A percentile compares a stretch with the other conserved stretches of the same genome.
Conservation (phyloP, 2,888 invertebrate species). For the Parnassius glacialis region DNA sequence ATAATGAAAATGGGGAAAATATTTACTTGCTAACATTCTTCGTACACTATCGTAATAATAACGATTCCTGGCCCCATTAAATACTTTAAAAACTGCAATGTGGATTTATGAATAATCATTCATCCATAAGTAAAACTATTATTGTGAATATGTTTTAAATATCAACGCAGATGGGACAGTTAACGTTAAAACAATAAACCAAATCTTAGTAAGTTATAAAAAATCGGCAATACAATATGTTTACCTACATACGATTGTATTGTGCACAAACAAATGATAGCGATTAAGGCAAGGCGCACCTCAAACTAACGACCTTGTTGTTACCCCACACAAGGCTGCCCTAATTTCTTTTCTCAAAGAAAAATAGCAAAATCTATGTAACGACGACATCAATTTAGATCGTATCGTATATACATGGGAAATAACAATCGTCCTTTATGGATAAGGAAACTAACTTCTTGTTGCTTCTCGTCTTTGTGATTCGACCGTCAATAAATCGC, state of each 20-base stretch:
- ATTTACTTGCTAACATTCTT: too few relatives aligned
- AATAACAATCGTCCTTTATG: slow-evolving; percentile 6
- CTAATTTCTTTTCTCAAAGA: slow-evolving; percentile 12
- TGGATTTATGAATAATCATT: too few relatives aligned
- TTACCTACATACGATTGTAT: not conserved
- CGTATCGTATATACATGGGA: slow-evolving; percentile 11
- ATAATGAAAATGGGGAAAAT: too few relatives aligned
- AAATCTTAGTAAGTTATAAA: too few relatives aligned
- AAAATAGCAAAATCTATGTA: slow-evolving; percentile 23
- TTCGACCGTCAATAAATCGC: not conserved
- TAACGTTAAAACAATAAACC: too few relatives aligned
- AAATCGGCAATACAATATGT: too few relatives aligned
- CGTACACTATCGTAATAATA: too few relatives aligned
- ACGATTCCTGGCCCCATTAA: too few relatives aligned
- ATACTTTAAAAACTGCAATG: too few relatives aligned
- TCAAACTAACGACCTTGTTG: slow-evolving; percentile 8
- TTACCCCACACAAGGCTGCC: slow-evolving; percentile 5
- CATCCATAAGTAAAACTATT: too few relatives aligned
- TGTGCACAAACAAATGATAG: slow-evolving; percentile 3
- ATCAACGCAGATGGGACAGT: too few relatives aligned
- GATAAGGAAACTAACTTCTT: slow-evolving; percentile 5
- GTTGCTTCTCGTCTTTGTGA: not conserved
- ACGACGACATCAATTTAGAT: slow-evolving; percentile 26
- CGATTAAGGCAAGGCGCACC: slow-evolving; percentile 1
- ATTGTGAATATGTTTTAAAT: too few relatives aligned